Conservation (phyloP, 1,140 invertebrate species). For the Vanessa tameamea region DNA sequence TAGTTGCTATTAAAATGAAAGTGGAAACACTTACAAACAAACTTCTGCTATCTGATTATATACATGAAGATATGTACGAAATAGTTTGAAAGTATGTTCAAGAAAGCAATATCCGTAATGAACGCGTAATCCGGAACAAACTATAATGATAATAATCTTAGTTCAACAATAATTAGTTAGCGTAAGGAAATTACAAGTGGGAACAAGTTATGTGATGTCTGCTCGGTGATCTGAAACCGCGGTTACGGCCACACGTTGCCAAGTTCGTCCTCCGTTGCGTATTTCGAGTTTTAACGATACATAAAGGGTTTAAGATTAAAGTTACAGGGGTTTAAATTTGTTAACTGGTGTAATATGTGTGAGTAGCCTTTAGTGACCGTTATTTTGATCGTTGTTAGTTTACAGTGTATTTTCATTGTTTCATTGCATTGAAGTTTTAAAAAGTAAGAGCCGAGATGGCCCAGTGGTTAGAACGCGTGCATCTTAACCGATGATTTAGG, state of each 20-base stretch:
- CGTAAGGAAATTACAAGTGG: constrained; percentile 24
- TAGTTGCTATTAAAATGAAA: neutral
- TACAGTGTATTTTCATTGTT: neutral
- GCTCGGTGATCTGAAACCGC: constrained; percentile 17
- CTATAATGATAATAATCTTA: constrained; percentile 20
- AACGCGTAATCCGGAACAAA: constrained; percentile 12
- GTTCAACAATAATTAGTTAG: constrained; percentile 35
- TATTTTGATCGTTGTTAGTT: neutral
- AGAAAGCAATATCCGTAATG: neutral
- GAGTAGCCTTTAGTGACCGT: constrained; percentile 7
- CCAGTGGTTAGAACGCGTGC: too few species aligned
- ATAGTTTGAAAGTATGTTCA: too few species aligned
- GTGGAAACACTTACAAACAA: neutral
- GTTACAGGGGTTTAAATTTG: constrained; percentile 20
- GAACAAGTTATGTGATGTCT: constrained; percentile 31
- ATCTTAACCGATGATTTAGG: too few species aligned
- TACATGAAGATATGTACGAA: too few species aligned
- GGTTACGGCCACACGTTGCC: constrained; percentile 18
- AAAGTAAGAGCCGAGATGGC: too few species aligned
- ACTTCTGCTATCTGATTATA: neutral
- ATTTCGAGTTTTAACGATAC: constrained; percentile 31
- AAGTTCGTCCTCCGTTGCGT: constrained; percentile 15
- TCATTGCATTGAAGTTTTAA: too few species aligned
- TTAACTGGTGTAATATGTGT: constrained; percentile 22
- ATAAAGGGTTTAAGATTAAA: constrained; percentile 26